Base-by-base conservation (phyloP, 2,797 vertebrate genomes). In the Acanthurus tractus region DNA sequence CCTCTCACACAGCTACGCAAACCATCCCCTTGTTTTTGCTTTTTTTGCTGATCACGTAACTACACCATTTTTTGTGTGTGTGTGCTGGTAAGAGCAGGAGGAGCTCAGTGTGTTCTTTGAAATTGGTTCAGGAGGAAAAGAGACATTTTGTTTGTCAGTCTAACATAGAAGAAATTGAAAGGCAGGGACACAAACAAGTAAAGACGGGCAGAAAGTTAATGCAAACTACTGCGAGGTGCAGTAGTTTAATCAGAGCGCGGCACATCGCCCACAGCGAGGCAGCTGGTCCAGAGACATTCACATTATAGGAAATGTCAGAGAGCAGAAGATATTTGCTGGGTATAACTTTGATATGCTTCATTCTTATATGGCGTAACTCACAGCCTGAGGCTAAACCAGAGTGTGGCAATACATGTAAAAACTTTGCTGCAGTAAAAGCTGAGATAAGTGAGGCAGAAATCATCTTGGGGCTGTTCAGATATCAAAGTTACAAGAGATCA, bases 1-100 rank as follows among this genome's bases (percentile, higher is more conserved):
- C 49, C 86, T 78, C 68, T 70, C 82, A 80, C 77, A 83, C 84
- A 86, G 84, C 84, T 86, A 82, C 80, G 73, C 76, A 91, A 91
- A 86, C 84, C 79, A 69, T 74, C 71, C 71, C 49, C 69, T 76
- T 80, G 83, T 85, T 87, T 88, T 84, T 83, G 72, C 76, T 34
- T 80, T 79, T 82, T 76, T 79, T 40, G 44, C 70, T 78, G 71
- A 66, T 81, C 87, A 72, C 74, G 79, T 79, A 88, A 80, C 81
- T 81, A 72, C 78, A 42, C 76, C 75, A 54, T 20, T 2, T 72
- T 65, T 69, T 34, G 29, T 34, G 29, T 7, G 29, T 34, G 6
- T 34, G 74, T 72, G 73, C 64, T 68, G 22, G 64, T 71, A 66
- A 74, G 65, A 77, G 62, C 71, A 77, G 81, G 84, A 80, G 74